Evolutionary conservation across 2,113 vertebrate species (phyloP).

Genomic region (Microtus montanus): DNA sequence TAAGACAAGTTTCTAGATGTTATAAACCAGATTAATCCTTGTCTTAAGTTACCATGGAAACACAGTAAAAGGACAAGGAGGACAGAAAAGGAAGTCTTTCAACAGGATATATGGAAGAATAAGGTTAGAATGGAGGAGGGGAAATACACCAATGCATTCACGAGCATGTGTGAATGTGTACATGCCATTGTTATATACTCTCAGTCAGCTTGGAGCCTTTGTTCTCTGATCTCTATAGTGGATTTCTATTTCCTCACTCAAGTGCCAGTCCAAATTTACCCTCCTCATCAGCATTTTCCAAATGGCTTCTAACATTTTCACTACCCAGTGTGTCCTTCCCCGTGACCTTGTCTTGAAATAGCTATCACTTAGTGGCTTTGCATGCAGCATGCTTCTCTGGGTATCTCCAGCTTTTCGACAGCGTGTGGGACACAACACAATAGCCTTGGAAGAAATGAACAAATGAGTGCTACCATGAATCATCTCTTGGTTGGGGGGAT

Average conservation of each 20-base stretch:
- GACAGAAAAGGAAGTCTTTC: constrained; percentile 6
- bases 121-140: background rate
- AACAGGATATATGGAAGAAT: background rate
- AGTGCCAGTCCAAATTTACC: background rate
- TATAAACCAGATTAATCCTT: background rate
- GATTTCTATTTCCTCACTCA: background rate
- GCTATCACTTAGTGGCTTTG: background rate
- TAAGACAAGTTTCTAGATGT: constrained; percentile 22
- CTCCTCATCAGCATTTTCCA: background rate
- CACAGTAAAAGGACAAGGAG: background rate
- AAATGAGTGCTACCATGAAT: background rate
- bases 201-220: background rate
- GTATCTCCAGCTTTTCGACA: background rate
- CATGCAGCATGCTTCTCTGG: background rate
- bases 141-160: background rate
- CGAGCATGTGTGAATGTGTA: background rate
- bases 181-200: background rate
- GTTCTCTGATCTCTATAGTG: background rate
- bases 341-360: background rate
- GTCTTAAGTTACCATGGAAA: constrained; percentile 44
- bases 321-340: background rate
- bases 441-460: background rate
- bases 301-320: background rate
- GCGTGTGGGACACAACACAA: background rate
- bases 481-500: background rate